Base-by-base conservation (phyloP, 2,888 invertebrate genomes). In the Heliconius sara region DNA sequence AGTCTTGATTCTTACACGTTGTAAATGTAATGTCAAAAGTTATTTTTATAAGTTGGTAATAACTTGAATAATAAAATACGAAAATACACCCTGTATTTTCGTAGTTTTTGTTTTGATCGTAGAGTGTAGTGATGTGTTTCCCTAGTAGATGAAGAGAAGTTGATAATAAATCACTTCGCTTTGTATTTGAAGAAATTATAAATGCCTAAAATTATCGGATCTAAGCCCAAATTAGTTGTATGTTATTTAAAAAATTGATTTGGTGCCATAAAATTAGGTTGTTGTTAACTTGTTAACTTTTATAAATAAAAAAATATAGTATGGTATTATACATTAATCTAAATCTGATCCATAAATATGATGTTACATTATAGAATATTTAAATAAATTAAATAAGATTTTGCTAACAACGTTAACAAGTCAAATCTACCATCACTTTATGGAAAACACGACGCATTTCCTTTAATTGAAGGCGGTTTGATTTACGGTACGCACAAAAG, bases 401-500 rank as follows among this genome's bases (percentile, higher is more conserved):
- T 84, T 83, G 83, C 83, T 87, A 86, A 86, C 60, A 57, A 34
- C 43, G 19, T 65, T 65, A 27, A 71, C 22, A 63, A 63, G 34
- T 65, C 63, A 77, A 57, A 65, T 77, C 27, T 60, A 27, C 75
- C 65, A 43, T 75, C 22, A 22, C 43, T 19, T 27, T 19, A 75
- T 47, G 65, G 75, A 66, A 75, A 75, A 57, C 74, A 77, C 70
- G 52, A 65, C 19, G 66, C 79, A 79, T 70, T 47, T 66, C 74
- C 66, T 77, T 72, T 78, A 80, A 82, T 80, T 80, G 76, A 66
- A 78, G 52, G 65, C 71, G 65, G 76, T 92, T 91, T 90, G 90
- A 93, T 91, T 93, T 91, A 88, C 84, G 84, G 83, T 89, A 90
- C 89, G 91, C 89, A 90, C 91, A 90, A 92, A 92, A 92, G 90